Conservation (phyloP, 2,888 invertebrate genomes). For the Hypomecis atomaria region DNA sequence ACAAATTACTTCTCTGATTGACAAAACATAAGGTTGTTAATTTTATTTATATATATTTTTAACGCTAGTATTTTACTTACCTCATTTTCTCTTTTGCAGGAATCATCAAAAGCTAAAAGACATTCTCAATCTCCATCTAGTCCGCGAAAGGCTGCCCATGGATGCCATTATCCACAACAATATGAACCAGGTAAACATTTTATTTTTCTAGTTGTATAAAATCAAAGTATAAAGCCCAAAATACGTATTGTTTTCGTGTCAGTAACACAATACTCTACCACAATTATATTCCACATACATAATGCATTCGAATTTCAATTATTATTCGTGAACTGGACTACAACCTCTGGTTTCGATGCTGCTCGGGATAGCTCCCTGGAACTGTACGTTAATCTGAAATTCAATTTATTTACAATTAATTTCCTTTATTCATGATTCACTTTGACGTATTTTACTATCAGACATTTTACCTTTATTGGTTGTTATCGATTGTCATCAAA, state of each 20-base stretch:
- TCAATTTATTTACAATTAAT: slow-evolving; percentile 38
- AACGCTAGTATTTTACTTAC: too few species aligned
- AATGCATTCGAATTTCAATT: slow-evolving; percentile 50
- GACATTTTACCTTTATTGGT: slow-evolving; percentile 40
- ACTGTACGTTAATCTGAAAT: slow-evolving; percentile 71
- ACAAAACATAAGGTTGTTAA: too few species aligned
- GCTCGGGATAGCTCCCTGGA: slow-evolving; percentile 75
- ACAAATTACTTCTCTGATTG: too few species aligned
- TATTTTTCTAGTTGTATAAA: not conserved
- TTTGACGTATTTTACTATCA: slow-evolving; percentile 41
- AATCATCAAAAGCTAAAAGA: slow-evolving; percentile 90
- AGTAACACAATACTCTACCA: slow-evolving; percentile 38
- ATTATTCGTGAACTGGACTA: slow-evolving; percentile 57
- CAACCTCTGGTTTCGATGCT: slow-evolving; percentile 65
- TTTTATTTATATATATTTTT: too few species aligned
- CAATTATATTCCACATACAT: slow-evolving; percentile 30
- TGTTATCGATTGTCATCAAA: slow-evolving; percentile 37
- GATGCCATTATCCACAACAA: slow-evolving; percentile 90
- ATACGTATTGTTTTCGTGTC: slow-evolving; percentile 42
- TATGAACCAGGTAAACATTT: slow-evolving; percentile 85
- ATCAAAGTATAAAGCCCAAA: slow-evolving; percentile 39
- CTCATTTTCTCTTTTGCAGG: slow-evolving; percentile 52
- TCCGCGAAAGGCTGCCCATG: slow-evolving; percentile 89
- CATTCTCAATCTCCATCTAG: slow-evolving; percentile 92
- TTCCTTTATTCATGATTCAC: slow-evolving; percentile 43